Conservation (phyloP, 2,888 invertebrate species). For the Andrena camellia region DNA sequence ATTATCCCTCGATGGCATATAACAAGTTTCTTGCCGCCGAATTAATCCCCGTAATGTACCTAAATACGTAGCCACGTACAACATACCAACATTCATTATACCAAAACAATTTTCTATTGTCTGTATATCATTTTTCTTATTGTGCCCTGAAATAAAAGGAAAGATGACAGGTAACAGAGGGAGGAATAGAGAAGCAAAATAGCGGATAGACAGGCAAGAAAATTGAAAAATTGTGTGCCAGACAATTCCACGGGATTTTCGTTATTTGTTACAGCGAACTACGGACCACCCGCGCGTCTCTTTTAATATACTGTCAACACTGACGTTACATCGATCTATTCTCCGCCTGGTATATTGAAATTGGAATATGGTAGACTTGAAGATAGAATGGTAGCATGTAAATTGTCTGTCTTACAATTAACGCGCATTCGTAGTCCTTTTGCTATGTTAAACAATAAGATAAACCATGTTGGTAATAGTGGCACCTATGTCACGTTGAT, state of each 20-base stretch:
- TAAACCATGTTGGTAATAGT: background rate
- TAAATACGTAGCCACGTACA: background rate
- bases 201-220: conserved; percentile 3
- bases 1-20: conserved; percentile 11
- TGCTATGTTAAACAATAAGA: background rate
- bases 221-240: conserved; percentile 10
- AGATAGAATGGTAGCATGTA: background rate
- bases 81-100: background rate
- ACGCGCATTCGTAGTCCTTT: background rate
- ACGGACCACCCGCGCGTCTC: background rate
- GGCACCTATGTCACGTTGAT: background rate
- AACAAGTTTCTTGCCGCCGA: background rate
- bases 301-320: conserved; percentile 3
- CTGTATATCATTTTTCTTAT: conserved; percentile 1
- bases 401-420: background rate
- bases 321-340: conserved; percentile 1
- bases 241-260: background rate
- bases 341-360: background rate
- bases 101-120: background rate
- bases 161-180: background rate
- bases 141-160: background rate
- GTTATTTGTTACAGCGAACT: conserved; percentile 1
- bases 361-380: background rate
- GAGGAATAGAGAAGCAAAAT: background rate
- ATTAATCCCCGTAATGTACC: background rate